Base-by-base conservation (phyloP, 2,888 invertebrate genomes). In the Lottia gigantea region DNA sequence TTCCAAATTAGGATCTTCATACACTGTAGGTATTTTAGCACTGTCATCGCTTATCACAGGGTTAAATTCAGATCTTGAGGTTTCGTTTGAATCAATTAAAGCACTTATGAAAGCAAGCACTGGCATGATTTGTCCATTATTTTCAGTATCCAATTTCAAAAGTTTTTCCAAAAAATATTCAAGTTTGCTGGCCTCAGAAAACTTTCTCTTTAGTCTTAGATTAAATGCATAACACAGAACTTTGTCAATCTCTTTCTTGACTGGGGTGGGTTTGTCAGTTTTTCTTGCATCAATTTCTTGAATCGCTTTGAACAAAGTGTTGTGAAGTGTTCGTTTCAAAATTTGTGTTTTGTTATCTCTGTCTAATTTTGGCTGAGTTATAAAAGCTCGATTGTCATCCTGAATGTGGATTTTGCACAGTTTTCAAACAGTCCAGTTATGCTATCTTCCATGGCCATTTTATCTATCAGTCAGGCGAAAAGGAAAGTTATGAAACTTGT, bases 181-280 rank as follows among this genome's bases (percentile, higher is more conserved):
- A 23, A 85, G 73, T 63, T 77, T 74, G 65, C 81, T 80, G 7
- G 84, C 85, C 46, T 84, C 82, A 69, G 83, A 81, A 78, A 78
- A 83, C 31, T 72, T 73, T 15, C 82, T 71, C 19, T 71, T 72
- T 12, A 70, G 64, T 45, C 83, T 74, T 8, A 84, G 76, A 46
- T 77, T 71, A 66, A 76, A 77, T 8, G 78, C 76, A 45, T 76
- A 74, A 64, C 78, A 77, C 64, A 79, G 72, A n/a, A 83, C 70
- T 25, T 74, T 72, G 16, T 81, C 72, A 61, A 76, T 75, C 15
- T 80, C 79, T 12, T 74, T 74, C 40, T 69, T 66, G 12, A 67
- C 25, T 25, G 63, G 62, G 15, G 31, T 63, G 23, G 26, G 23
- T 45, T 47, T 47, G 14, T 63, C 16, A n/a, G 11, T 15, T 26